These are phyloP conservation scores for Tringa solitaria DNA, from an alignment of 2,113 vertebrate species.

Conservation along the genomic window DNA sequence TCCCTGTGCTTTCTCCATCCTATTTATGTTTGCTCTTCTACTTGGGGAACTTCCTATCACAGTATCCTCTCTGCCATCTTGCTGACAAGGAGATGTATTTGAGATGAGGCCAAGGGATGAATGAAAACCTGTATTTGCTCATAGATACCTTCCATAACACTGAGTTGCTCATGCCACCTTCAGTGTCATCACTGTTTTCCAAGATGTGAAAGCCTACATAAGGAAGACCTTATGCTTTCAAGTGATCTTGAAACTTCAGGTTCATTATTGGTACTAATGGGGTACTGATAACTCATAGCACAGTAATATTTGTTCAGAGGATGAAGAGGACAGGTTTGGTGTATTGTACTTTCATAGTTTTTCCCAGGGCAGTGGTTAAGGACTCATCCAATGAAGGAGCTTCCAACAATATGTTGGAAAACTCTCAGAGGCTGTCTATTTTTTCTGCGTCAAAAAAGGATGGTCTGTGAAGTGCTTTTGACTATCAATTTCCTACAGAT, in stretches of 20 bases:
- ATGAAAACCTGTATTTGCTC: not conserved
- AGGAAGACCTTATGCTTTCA: not conserved
- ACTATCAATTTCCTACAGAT: not conserved
- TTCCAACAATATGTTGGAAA: not conserved
- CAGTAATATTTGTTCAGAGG: not conserved
- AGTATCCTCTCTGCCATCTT: not conserved
- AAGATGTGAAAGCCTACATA: not conserved
- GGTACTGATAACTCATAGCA: not conserved
- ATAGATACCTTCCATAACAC: not conserved
- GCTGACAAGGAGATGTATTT: not conserved
- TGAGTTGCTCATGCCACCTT: not conserved
- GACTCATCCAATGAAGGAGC: not conserved
- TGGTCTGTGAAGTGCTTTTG: not conserved
- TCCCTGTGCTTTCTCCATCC: not conserved
- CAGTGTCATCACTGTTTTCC: not conserved
- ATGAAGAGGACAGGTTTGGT: not conserved
- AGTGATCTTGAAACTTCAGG: not conserved
- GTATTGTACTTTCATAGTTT: not conserved
- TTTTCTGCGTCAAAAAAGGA: not conserved
- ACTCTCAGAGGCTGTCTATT: rapidly evolving
- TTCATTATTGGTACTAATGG: not conserved
- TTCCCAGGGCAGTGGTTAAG: not conserved
- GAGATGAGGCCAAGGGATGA: not conserved
- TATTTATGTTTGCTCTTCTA: not conserved
- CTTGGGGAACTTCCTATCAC: not conserved